A percentile compares a stretch with the other conserved stretches of the same genome.
Conservation (phyloP, 2,113 vertebrate species). For the Malurus elegans region DNA sequence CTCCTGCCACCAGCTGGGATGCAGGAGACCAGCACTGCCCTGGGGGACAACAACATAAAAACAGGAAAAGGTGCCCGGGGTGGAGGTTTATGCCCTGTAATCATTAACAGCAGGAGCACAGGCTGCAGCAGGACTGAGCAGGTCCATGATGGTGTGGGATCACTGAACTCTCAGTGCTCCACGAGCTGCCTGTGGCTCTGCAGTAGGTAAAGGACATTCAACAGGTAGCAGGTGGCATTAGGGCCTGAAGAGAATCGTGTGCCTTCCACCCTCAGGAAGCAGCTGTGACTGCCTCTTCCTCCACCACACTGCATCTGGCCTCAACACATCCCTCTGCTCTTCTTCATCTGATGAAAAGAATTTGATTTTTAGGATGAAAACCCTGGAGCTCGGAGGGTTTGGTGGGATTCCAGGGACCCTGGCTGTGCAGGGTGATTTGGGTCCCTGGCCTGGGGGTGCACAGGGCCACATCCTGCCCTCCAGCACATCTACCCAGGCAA, state of each 20-base stretch:
- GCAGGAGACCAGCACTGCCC: background rate
- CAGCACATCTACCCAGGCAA: background rate
- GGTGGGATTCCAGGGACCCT: background rate
- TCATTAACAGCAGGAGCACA: background rate
- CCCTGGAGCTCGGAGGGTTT: background rate
- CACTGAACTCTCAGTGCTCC: background rate
- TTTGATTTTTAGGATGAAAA: background rate
- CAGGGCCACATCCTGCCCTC: background rate
- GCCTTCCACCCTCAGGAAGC: background rate
- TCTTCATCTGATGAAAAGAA: background rate
- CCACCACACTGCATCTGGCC: background rate
- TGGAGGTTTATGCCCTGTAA: background rate
- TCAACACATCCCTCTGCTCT: background rate
- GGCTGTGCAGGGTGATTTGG: background rate
- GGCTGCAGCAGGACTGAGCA: background rate
- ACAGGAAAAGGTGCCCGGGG: background rate
- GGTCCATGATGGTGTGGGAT: background rate
- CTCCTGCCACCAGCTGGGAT: background rate
- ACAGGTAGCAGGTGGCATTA: background rate
- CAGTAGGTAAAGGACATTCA: background rate
- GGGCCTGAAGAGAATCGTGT: background rate
- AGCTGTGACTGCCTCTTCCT: background rate
- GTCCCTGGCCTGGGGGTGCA: background rate
- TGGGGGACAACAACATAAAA: background rate
- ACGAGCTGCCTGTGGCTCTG: accelerated